phyloP scores from a whole-genome alignment of 2,797 vertebrate genomes.

The Pipistrellus pipistrellus region DNA sequence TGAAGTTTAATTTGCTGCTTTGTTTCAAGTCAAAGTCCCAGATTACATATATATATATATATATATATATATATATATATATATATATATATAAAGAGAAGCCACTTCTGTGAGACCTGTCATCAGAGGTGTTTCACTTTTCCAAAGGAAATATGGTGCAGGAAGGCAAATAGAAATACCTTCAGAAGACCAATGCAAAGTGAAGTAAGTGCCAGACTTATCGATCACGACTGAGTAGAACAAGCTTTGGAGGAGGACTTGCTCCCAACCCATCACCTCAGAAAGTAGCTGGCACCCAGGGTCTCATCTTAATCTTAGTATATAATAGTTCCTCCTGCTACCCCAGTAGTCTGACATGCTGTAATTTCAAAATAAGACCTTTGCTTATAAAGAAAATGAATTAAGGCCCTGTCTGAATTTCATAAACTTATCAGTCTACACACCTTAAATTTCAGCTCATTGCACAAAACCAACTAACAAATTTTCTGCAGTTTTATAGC shows the following conservation, averaged over 20 bases:
- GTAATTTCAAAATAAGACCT: background rate
- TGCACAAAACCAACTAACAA: conserved; percentile 22
- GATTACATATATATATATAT: too few species aligned
- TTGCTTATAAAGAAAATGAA: conserved; percentile 18
- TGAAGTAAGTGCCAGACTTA: background rate
- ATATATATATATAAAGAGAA: background rate
- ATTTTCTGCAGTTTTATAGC: conserved; percentile 48
- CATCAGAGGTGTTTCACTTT: background rate
- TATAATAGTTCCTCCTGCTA: background rate
- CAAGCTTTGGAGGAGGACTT: background rate
- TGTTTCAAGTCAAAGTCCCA: background rate
- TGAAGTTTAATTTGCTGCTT: background rate
- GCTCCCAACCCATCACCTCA: background rate
- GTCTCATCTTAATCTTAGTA: conserved; percentile 1
- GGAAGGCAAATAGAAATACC: background rate
- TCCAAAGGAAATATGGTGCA: background rate
- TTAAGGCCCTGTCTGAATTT: background rate
- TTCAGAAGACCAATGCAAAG: background rate
- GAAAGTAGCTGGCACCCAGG: background rate
- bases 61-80: too few species aligned
- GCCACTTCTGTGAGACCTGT: background rate
- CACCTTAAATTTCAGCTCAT: conserved; percentile 11
- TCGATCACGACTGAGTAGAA: background rate
- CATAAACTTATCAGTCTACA: conserved; percentile 12
- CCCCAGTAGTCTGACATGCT: background rate